Evolutionary conservation across 2,113 vertebrate species (phyloP).

Genomic region (Phrynosoma blainvillii): DNA sequence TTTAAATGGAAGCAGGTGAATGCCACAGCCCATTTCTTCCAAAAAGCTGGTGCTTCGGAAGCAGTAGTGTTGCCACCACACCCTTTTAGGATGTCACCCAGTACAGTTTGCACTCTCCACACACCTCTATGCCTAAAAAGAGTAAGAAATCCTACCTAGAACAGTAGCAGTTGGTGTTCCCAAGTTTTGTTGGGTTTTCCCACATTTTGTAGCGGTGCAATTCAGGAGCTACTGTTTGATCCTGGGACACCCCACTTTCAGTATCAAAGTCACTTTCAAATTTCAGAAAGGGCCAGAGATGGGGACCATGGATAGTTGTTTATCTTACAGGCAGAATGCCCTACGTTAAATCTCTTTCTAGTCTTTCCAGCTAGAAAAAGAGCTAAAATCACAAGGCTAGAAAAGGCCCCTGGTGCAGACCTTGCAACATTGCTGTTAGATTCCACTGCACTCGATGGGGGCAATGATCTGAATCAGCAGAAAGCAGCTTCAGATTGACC

Average conservation of each 20-base stretch:
- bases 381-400: not conserved
- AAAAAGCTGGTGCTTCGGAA: no score
- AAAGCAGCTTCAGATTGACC: not conserved
- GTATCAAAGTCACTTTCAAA: not conserved
- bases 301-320: not conserved
- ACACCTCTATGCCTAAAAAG: not conserved
- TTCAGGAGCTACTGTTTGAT: not conserved
- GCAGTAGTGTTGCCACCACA: no score
- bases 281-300: not conserved
- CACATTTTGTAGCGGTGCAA: no score
- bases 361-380: not conserved
- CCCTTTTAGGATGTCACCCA: no score
- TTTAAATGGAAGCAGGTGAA: no score
- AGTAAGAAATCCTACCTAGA: not conserved
- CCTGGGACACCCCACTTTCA: not conserved
- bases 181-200: not conserved
- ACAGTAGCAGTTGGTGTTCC: not conserved
- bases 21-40: no score
- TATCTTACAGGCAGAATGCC: not conserved
- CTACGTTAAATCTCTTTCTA: not conserved
- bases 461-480: not conserved
- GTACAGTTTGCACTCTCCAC: no score
- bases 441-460: not conserved
- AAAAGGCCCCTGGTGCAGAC: no score
- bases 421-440: not conserved